phyloP scores from a whole-genome alignment of 2,888 invertebrate species.

The Alentia gelatinosa region DNA sequence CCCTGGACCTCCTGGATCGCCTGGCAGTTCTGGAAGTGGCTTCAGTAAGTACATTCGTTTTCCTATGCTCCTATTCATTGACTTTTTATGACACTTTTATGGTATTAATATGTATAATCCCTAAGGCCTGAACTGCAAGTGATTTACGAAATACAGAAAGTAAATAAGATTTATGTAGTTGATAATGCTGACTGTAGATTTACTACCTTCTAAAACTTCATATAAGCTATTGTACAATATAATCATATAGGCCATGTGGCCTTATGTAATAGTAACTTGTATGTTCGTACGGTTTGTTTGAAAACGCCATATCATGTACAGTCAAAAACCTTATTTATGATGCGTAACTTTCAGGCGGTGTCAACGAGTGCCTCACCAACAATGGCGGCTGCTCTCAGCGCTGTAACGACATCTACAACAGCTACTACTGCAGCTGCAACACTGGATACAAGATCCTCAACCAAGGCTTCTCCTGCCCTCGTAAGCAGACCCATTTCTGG shows the following conservation, averaged over 20 bases:
- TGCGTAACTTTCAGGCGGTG: not conserved
- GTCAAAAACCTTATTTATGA: not conserved
- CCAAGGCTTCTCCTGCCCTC: constrained; percentile 17
- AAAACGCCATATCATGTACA: not conserved
- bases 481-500: not conserved
- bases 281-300: too few relatives aligned
- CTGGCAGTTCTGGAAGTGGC: constrained; percentile 24
- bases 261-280: too few relatives aligned
- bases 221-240: too few relatives aligned
- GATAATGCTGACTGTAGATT: too few relatives aligned
- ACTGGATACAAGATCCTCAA: constrained; percentile 54
- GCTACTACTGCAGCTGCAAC: constrained; percentile 57
- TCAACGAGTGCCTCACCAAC: constrained; percentile 56
- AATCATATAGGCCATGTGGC: too few relatives aligned
- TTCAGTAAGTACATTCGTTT: not conserved
- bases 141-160: too few relatives aligned
- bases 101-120: too few relatives aligned
- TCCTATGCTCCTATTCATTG: too few relatives aligned
- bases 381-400: constrained; percentile 58
- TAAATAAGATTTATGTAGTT: too few relatives aligned
- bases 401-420: constrained; percentile 57
- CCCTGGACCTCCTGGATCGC: not conserved
- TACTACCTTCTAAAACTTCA: too few relatives aligned
- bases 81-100: too few relatives aligned
- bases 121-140: too few relatives aligned